Base-by-base conservation (phyloP, 2,113 vertebrate genomes). In the Lathamus discolor region DNA sequence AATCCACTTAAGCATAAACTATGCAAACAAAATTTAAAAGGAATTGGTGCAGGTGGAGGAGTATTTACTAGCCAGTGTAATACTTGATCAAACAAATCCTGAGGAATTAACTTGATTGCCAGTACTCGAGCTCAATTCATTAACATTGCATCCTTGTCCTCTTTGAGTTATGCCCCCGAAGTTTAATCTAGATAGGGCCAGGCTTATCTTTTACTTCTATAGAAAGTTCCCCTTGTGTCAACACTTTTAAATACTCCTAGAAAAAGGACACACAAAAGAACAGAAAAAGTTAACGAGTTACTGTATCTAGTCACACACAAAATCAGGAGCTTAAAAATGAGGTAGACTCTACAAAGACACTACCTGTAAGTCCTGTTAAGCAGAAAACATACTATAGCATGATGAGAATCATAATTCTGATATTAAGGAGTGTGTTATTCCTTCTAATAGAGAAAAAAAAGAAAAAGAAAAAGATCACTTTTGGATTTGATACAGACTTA, bases 1-100 rank as follows among this genome's bases (percentile, higher is more conserved):
- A 96, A 97, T 76, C 81, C 81, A 96, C 95, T 96, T 96, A 54
- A 85, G 77, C 88, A 84, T 85, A 95, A 94, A 94, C 77, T 76
- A 62, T 62, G 66, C 91, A 93, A 96, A 97, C 93, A 96, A 92
- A 85, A 87, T 93, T 72, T 86, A 89, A 91, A 87, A 89, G 12
- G 91, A 95, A 87, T 67, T 2, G 7, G 91, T 83, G 91, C 93
- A 96, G 88, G 95, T 94, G 93, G 91, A 96, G 77, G 68, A 77
- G 95, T 96, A 96, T 95, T 95, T 92, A 89, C 90, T 62, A 95
- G 44, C 24, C 80, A 91, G n/a, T 1, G 0, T 66, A 85, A 85
- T 73, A 74, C 83, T 82, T 62, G 69, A 74, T 94, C 77, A 92
- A 93, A 94, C 20, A 37, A 54, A 95, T 87, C 74, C 86, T 39